Conservation (phyloP, 2,113 vertebrate species). For the Hemicordylus capensis region DNA sequence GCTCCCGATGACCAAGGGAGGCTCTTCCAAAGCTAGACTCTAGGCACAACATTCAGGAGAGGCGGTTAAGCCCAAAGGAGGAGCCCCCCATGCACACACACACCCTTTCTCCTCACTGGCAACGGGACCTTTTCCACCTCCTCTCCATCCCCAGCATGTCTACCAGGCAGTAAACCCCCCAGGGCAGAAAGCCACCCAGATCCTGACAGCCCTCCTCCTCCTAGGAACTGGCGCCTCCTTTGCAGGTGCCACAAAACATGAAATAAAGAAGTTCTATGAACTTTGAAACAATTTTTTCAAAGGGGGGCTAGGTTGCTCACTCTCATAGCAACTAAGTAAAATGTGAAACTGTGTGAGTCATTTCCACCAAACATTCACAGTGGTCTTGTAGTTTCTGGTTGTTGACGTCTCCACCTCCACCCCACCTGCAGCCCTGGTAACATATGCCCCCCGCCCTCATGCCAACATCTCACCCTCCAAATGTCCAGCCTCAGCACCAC, state of each 20-base stretch:
- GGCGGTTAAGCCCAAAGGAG: neutral
- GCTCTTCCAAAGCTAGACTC: neutral
- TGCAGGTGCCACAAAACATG: neutral
- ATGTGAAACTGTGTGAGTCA: neutral
- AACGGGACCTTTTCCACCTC: too few species aligned
- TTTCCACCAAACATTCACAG: neutral
- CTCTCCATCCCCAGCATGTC: neutral
- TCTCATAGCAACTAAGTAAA: neutral
- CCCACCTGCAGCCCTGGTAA: neutral
- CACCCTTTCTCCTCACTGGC: too few species aligned
- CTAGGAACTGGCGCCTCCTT: too few species aligned
- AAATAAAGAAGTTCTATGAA: neutral
- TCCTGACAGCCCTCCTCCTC: neutral
- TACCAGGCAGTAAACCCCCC: neutral
- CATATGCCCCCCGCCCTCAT: too few species aligned
- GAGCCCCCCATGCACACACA: too few species aligned
- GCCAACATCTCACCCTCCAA: neutral
- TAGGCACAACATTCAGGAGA: neutral
- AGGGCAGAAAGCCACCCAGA: neutral
- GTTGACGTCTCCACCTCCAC: neutral
- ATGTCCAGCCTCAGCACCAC: neutral
- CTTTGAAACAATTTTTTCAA: neutral
- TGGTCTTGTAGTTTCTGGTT: neutral
- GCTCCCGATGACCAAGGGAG: rapidly evolving
- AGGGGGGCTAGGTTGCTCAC: neutral